phyloP scores from a whole-genome alignment of 2,113 vertebrate species.

The Hyla sarda region DNA sequence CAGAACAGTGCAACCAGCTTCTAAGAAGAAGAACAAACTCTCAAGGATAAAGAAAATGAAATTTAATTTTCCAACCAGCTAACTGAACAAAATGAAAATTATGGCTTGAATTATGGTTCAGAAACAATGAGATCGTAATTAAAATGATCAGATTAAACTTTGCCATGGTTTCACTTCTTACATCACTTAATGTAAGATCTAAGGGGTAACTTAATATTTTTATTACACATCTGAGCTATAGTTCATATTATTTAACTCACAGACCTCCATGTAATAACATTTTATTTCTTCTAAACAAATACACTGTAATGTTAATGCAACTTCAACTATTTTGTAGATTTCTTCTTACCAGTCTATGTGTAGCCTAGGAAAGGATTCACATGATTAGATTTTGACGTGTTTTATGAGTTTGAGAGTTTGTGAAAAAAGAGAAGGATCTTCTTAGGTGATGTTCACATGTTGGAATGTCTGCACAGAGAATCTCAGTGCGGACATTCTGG shows the following conservation, averaged over 20 bases:
- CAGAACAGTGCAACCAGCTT: conserved; percentile 60
- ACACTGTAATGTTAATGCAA: too few relatives aligned
- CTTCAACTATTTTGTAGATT: too few relatives aligned
- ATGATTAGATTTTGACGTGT: too few relatives aligned
- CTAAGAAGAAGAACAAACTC: conserved; percentile 59
- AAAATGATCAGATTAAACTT: conserved; percentile 41
- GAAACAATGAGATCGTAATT: conserved; percentile 51
- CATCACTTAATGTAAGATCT: background rate
- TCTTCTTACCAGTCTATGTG: too few relatives aligned
- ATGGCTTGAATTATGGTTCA: conserved; percentile 37
- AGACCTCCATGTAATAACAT: background rate
- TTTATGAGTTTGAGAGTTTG: too few relatives aligned
- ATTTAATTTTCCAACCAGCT: conserved; percentile 32
- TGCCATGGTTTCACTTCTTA: background rate
- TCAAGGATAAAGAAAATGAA: conserved; percentile 45
- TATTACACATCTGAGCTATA: background rate
- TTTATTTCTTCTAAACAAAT: background rate
- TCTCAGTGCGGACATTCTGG: too few relatives aligned
- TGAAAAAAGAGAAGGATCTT: too few relatives aligned
- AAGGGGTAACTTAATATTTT: background rate
- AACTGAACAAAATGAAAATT: conserved; percentile 18
- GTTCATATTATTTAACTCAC: background rate
- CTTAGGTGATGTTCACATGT: too few relatives aligned
- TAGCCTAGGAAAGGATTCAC: too few relatives aligned
- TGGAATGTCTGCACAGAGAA: too few relatives aligned